Percentiles rank a stretch among this genome's conserved stretches.
Evolutionary conservation across 2,113 vertebrate genomes (phyloP).

Genomic region (Laticauda colubrina): DNA sequence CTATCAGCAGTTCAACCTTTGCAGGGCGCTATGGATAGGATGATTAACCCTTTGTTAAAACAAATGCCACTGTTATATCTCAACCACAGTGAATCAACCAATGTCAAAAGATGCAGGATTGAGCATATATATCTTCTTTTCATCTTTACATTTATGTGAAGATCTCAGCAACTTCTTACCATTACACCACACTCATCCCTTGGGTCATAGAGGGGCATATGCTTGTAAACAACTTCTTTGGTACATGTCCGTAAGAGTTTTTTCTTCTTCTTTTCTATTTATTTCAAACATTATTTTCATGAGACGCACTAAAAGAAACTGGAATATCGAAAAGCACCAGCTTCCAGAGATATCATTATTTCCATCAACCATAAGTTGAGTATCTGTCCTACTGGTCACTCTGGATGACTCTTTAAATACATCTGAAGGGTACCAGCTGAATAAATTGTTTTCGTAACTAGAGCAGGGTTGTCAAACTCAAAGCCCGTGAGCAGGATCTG

Average conservation of each 20-base stretch:
- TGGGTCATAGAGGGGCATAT: neutral
- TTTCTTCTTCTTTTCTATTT: neutral
- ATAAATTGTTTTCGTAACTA: neutral
- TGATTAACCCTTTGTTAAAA: neutral
- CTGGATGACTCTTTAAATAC: neutral
- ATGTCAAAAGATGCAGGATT: neutral
- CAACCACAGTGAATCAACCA: neutral
- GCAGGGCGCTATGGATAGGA: neutral
- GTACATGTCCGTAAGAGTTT: neutral
- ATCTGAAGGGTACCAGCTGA: neutral
- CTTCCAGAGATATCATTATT: neutral
- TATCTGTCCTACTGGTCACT: neutral
- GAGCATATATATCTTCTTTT: neutral
- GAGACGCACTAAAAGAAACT: neutral
- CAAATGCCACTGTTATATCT: neutral
- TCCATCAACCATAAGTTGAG: neutral
- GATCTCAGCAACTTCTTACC: neutral
- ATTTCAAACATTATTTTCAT: neutral
- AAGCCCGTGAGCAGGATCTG: no score
- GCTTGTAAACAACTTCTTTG: neutral
- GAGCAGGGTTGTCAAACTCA: no score
- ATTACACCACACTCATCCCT: neutral
- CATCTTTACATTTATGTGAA: neutral
- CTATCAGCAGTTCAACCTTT: neutral
- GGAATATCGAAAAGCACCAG: neutral